Evolutionary conservation across 2,113 vertebrate genomes (phyloP).

Genomic region (Rhinogobius similis): DNA sequence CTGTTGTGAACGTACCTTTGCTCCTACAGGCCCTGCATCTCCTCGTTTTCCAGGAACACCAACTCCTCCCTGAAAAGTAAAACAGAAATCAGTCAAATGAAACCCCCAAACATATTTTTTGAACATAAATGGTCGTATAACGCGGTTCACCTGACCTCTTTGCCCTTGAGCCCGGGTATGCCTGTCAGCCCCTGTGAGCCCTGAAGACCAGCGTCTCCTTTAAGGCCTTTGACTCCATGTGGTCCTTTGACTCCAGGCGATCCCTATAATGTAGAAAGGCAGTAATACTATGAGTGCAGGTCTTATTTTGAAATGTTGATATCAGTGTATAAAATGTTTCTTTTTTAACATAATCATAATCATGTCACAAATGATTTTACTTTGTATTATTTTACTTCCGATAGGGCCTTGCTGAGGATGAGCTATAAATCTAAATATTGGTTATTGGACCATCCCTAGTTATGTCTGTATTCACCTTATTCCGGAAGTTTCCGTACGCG

Average conservation of each 20-base stretch:
- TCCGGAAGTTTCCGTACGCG: too few species aligned
- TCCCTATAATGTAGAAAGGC: slow-evolving; percentile 62
- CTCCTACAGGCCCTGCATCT: slow-evolving; percentile 65
- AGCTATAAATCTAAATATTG: too few species aligned
- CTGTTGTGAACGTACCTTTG: slow-evolving; percentile 69
- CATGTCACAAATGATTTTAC: too few species aligned
- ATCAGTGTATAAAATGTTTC: too few species aligned
- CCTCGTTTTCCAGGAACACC: slow-evolving; percentile 65
- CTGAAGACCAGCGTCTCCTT: slow-evolving; percentile 66
- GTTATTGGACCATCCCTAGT: too few species aligned
- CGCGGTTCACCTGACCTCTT: slow-evolving; percentile 70
- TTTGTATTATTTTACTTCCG: too few species aligned
- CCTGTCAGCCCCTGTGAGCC: slow-evolving; percentile 71
- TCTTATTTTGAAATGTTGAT: background rate
- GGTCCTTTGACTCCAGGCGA: slow-evolving; percentile 65
- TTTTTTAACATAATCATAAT: too few species aligned
- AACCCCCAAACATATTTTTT: background rate
- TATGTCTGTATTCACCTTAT: too few species aligned
- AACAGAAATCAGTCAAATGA: slow-evolving; percentile 1
- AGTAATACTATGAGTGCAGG: background rate
- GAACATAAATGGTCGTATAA: background rate
- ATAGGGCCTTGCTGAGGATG: too few species aligned
- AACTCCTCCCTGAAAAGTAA: slow-evolving; percentile 39
- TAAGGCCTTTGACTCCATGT: slow-evolving; percentile 57
- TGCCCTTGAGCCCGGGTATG: slow-evolving; percentile 67